A percentile compares a stretch with the other conserved stretches of the same genome.
Evolutionary conservation across 2,888 invertebrate species (phyloP).

Genomic region (Pammene fasciana): DNA sequence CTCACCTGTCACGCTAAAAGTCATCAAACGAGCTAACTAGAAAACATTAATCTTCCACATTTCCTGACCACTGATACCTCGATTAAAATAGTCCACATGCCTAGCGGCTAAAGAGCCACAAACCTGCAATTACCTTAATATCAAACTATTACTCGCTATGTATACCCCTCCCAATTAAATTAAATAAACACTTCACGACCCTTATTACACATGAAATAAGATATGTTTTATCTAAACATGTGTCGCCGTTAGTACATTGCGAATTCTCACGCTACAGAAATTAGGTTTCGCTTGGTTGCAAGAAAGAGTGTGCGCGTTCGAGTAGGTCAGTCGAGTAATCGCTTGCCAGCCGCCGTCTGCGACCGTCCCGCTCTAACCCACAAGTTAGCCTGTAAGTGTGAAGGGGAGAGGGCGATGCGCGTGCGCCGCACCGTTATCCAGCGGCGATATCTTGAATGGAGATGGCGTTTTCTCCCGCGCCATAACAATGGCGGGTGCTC

Average conservation of each 20-base stretch:
- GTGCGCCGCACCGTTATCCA: constrained; percentile 81
- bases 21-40: constrained; percentile 8
- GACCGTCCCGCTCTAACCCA: constrained; percentile 55
- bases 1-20: neutral
- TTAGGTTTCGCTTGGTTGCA: constrained; percentile 81
- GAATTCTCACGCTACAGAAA: constrained; percentile 79
- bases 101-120: constrained; percentile 40
- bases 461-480: constrained; percentile 82
- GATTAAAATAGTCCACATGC: constrained; percentile 27
- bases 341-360: constrained; percentile 72
- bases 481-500: constrained; percentile 77
- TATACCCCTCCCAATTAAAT: constrained; percentile 47
- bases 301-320: constrained; percentile 83
- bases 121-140: constrained; percentile 61
- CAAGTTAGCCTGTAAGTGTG: constrained; percentile 40
- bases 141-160: constrained; percentile 69
- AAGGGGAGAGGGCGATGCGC: constrained; percentile 59
- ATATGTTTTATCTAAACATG: neutral
- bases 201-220: neutral
- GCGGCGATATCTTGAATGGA: constrained; percentile 82
- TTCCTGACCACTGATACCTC: constrained; percentile 19
- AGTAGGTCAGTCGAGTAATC: constrained; percentile 84
- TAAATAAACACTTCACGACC: neutral
- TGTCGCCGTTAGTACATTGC: constrained; percentile 59
- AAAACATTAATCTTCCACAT: constrained; percentile 22